Base-by-base conservation (phyloP, 2,113 vertebrate genomes). In the Mustela nigripes region DNA sequence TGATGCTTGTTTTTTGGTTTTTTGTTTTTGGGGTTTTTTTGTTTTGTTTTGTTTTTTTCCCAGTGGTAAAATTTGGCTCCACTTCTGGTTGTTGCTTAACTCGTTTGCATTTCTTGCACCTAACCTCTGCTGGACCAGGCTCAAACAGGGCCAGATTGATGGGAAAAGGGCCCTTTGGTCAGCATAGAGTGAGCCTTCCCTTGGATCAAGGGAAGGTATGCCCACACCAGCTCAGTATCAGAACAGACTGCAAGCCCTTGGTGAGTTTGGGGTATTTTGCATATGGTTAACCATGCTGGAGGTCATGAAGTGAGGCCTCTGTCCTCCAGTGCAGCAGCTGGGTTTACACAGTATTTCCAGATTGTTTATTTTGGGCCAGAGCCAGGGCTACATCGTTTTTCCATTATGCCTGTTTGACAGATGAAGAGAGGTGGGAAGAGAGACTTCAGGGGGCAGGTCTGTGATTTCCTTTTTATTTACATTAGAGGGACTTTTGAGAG, bases 311-410 rank as follows among this genome's bases (percentile, higher is more conserved):
- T 4, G 1, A 94, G 90, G 89, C 89, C 95, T 94, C 95, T 95
- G 89, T 98, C 89, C 96, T 98, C 96, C 28, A 14, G 94, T 85
- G 92, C 93, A 96, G 97, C 98, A 98, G 97, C 98, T 98, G 98
- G 92, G 95, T 98, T 99, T 99, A 97, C 98, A 98, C 97, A 98
- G 94, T 89, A 50, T 98, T 98, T 98, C 78, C 96, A 98, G 95
- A 97, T 97, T 98, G 98, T 98, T 98, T 99, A 83, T 94, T 97
- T 97, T 98, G 99, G 98, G 97, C 76, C 82, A 22, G 85, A 97
- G 97, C 98, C 99, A 98, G 56, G 91, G 96, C 96, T 97, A 94
- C 98, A 97, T 98, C 79, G 45, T 98, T 98, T 99, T 98, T 99
- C 98, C 98, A 94, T 98, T 98, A 98, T 97, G 82, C 56, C 71